A percentile compares a stretch with the other conserved stretches of the same genome.
phyloP scores from a whole-genome alignment of 1,140 invertebrate species.

The Drosophila nebulosa region DNA sequence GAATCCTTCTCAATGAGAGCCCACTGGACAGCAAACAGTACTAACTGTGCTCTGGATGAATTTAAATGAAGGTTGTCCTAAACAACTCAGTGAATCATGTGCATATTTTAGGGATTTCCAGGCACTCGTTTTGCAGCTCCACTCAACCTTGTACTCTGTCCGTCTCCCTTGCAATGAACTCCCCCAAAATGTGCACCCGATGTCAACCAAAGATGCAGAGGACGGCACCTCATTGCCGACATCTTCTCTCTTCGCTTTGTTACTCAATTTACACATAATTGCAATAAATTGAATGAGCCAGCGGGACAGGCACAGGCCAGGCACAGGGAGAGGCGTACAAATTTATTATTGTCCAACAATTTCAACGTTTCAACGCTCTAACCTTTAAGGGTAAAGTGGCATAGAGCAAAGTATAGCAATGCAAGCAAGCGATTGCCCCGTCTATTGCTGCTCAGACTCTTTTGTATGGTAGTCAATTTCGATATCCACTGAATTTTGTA shows the following conservation, averaged over 20 bases:
- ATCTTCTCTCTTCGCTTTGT: slow-evolving; percentile 61
- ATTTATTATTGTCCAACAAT: slow-evolving; percentile 36
- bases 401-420: not conserved
- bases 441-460: not conserved
- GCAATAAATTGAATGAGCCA: slow-evolving; percentile 68
- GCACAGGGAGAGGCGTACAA: slow-evolving; percentile 2
- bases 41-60: slow-evolving; percentile 45
- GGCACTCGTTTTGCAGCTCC: slow-evolving; percentile 1
- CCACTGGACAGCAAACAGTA: slow-evolving; percentile 13
- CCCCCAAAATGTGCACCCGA: not conserved
- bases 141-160: slow-evolving; percentile 27
- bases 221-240: not conserved
- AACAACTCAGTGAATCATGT: slow-evolving; percentile 64
- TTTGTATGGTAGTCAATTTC: not conserved
- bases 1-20: slow-evolving; percentile 11
- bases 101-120: slow-evolving; percentile 57
- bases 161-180: not conserved
- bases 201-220: slow-evolving; percentile 6
- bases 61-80: slow-evolving; percentile 64
- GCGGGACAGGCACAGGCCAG: not conserved
- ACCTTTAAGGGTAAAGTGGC: not conserved
- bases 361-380: slow-evolving; percentile 1
- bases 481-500: slow-evolving; percentile 3
- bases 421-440: slow-evolving; percentile 5
- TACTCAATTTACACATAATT: slow-evolving; percentile 77